A percentile compares a stretch with the other conserved stretches of the same genome.
Evolutionary conservation across 2,113 vertebrate genomes (phyloP).

Genomic region (Fregata magnificens): DNA sequence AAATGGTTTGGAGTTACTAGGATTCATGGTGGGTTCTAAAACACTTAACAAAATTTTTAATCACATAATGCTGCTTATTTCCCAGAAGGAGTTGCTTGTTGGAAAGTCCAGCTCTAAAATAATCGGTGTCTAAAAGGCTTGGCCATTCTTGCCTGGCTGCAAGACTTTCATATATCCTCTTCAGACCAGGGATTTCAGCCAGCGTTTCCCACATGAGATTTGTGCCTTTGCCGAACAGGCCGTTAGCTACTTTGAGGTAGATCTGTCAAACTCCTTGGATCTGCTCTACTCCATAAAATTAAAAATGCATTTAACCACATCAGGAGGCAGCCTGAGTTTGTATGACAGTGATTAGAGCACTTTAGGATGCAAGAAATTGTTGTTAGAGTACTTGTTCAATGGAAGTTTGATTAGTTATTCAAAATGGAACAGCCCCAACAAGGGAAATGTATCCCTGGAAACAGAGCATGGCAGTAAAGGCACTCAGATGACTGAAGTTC

Average conservation of each 20-base stretch:
- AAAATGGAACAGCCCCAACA: slow-evolving; percentile 15
- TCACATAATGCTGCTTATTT: background rate
- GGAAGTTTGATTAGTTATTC: slow-evolving; percentile 39
- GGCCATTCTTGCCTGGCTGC: background rate
- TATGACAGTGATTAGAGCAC: background rate
- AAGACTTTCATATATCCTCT: background rate
- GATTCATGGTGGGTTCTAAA: background rate
- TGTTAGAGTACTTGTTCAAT: background rate
- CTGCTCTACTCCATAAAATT: background rate
- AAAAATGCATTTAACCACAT: slow-evolving; percentile 1
- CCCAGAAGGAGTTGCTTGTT: background rate
- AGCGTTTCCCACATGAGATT: background rate
- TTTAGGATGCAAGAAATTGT: slow-evolving; percentile 7
- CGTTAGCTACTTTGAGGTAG: background rate
- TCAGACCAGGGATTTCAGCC: background rate
- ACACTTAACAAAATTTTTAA: background rate
- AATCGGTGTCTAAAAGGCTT: background rate
- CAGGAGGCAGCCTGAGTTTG: background rate
- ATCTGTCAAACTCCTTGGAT: background rate
- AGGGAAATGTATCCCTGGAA: background rate
- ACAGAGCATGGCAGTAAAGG: background rate
- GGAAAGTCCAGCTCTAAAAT: background rate
- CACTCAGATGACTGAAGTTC: background rate
- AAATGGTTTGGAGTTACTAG: background rate
- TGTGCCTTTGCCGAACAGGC: background rate